phyloP scores from a whole-genome alignment of 2,888 invertebrate genomes.

The Malacosoma neustria region DNA sequence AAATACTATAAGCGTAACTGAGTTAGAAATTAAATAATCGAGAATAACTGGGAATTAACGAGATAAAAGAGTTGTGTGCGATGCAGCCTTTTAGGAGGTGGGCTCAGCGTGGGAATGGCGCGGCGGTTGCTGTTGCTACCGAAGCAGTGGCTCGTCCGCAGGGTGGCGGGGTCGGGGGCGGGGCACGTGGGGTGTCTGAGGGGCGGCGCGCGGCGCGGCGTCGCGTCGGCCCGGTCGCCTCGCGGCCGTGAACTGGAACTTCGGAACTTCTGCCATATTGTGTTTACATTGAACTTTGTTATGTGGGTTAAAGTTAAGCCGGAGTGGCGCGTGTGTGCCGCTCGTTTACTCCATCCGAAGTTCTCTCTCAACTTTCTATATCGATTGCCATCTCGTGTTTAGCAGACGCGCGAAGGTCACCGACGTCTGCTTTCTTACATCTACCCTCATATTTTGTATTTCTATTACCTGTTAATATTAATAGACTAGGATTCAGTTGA shows the following conservation, averaged over 20 bases:
- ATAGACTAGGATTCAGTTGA: too few species aligned
- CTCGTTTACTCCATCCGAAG: slow-evolving; percentile 61
- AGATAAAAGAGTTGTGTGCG: not conserved
- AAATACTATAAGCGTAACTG: too few species aligned
- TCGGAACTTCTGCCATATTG: slow-evolving; percentile 70
- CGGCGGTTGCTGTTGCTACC: slow-evolving; percentile 7
- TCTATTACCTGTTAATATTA: too few species aligned
- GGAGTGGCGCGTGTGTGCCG: slow-evolving; percentile 70
- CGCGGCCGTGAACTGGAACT: slow-evolving; percentile 72
- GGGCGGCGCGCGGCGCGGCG: slow-evolving; percentile 17
- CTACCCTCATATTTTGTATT: too few species aligned
- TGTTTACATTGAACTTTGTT: slow-evolving; percentile 75
- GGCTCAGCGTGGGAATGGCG: too few species aligned
- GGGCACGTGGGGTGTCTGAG: slow-evolving; percentile 15
- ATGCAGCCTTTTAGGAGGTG: too few species aligned
- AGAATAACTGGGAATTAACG: too few species aligned
- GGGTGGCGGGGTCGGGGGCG: slow-evolving; percentile 15
- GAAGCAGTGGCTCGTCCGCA: slow-evolving; percentile 6
- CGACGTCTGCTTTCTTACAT: too few species aligned
- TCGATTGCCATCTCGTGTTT: slow-evolving; percentile 71
- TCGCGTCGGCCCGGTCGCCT: slow-evolving; percentile 33
- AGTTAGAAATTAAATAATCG: too few species aligned
- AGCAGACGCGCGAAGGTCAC: slow-evolving; percentile 66
- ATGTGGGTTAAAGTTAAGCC: slow-evolving; percentile 75
- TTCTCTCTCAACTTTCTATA: slow-evolving; percentile 64